A percentile compares a stretch with the other conserved stretches of the same genome.
Conservation (phyloP, 2,113 vertebrate genomes). For the Peromyscus californicus region DNA sequence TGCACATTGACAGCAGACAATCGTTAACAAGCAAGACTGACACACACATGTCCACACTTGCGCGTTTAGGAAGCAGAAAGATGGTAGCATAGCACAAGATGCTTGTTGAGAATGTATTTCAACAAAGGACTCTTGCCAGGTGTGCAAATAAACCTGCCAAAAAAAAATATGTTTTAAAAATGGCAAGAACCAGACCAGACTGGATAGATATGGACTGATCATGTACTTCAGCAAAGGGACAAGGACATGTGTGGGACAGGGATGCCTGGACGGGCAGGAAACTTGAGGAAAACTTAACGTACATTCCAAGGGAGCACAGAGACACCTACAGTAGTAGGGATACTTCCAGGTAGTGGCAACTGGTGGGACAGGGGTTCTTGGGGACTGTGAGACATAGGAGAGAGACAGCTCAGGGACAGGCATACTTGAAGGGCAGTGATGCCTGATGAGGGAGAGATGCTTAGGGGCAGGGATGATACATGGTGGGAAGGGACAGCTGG, state of each 20-base stretch:
- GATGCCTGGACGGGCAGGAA: not conserved
- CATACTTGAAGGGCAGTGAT: too few species aligned
- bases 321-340: not conserved
- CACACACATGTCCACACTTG: too few species aligned
- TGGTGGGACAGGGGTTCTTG: too few species aligned
- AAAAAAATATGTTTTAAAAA: not conserved
- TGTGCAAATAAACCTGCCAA: fast-evolving
- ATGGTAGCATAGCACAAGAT: not conserved
- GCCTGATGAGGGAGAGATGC: not conserved
- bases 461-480: not conserved
- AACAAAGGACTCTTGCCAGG: not conserved
- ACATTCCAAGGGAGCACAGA: too few species aligned
- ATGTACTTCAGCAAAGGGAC: not conserved
- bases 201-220: not conserved
- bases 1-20: not conserved
- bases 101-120: not conserved
- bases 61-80: not conserved
- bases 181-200: not conserved
- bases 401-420: not conserved
- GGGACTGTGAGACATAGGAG: not conserved
- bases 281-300: not conserved
- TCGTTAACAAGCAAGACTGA: too few species aligned
- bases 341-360: not conserved
- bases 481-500: not conserved
- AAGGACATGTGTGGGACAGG: too few species aligned